A percentile compares a stretch with the other conserved stretches of the same genome.
phyloP scores from a whole-genome alignment of 1,140 invertebrate genomes.

The Copidosoma floridanum region DNA sequence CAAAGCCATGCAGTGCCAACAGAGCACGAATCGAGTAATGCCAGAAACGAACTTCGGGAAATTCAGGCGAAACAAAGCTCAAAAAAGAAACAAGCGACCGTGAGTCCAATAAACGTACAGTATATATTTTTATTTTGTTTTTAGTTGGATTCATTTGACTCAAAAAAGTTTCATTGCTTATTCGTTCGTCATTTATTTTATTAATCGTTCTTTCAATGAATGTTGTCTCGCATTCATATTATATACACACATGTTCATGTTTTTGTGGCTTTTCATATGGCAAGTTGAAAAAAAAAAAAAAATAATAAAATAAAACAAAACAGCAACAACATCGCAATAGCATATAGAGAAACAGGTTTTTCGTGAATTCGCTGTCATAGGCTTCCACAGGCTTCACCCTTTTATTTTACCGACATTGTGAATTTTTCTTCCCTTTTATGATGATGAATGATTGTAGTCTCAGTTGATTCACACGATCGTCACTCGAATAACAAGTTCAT shows the following conservation, averaged over 20 bases:
- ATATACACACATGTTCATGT: conserved; percentile 16
- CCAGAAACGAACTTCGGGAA: conserved; percentile 73
- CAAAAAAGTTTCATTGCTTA: conserved; percentile 5
- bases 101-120: conserved; percentile 59
- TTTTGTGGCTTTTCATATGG: conserved; percentile 4
- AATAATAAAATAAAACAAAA: too few relatives aligned
- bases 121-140: conserved; percentile 38
- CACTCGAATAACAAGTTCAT: too few relatives aligned
- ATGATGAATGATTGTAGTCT: too few relatives aligned
- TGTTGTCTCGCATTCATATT: conserved; percentile 17
- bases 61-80: conserved; percentile 59
- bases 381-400: background rate
- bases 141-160: conserved; percentile 26
- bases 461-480: too few relatives aligned
- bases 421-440: too few relatives aligned
- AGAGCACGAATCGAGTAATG: conserved; percentile 68
- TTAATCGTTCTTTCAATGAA: background rate
- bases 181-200: conserved; percentile 19
- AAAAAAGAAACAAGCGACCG: conserved; percentile 76
- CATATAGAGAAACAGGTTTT: background rate
- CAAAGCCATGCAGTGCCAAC: conserved; percentile 54
- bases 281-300: conserved; percentile 5
- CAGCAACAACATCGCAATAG: conserved; percentile 14
- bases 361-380: background rate
- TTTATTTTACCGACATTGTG: background rate